Evolutionary conservation across 2,113 vertebrate species (phyloP).

Genomic region (Pluvianellus socialis): DNA sequence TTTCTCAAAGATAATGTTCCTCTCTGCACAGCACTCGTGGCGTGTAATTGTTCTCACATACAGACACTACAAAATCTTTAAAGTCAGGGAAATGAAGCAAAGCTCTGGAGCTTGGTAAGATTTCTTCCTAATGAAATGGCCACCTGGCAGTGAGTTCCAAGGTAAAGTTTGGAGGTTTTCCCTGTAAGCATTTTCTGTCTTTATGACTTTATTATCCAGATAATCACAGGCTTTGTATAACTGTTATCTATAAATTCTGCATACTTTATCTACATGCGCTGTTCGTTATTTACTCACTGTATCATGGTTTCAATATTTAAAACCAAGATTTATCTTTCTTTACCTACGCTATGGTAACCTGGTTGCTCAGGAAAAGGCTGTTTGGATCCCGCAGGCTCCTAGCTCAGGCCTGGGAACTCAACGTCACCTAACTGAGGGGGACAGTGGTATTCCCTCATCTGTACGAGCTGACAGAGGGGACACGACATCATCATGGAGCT

Average conservation of each 20-base stretch:
- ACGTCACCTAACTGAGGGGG: not conserved
- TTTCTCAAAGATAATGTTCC: not conserved
- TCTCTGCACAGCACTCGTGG: not conserved
- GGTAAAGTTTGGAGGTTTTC: not conserved
- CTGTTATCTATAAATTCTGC: not conserved
- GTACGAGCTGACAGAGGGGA: not conserved
- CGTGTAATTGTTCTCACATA: not conserved
- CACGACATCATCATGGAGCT: not conserved
- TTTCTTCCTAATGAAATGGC: not conserved
- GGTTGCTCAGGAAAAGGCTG: not conserved
- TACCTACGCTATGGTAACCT: not conserved
- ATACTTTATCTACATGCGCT: not conserved
- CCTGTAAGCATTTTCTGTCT: not conserved
- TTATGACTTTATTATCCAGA: not conserved
- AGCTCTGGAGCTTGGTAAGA: not conserved
- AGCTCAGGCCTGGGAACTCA: not conserved
- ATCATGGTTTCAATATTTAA: not conserved
- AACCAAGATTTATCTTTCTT: not conserved
- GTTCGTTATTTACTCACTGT: not conserved
- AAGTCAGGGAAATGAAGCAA: not conserved
- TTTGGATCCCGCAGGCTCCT: not conserved
- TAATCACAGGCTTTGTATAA: not conserved
- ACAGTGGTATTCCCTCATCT: not conserved
- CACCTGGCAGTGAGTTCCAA: not conserved
- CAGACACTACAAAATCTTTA: not conserved